Percentiles rank a stretch among this genome's conserved stretches.
phyloP scores from a whole-genome alignment of 37 sponge, comb jelly and placozoan genomes.

The Cliona cf. orientalis region DNA sequence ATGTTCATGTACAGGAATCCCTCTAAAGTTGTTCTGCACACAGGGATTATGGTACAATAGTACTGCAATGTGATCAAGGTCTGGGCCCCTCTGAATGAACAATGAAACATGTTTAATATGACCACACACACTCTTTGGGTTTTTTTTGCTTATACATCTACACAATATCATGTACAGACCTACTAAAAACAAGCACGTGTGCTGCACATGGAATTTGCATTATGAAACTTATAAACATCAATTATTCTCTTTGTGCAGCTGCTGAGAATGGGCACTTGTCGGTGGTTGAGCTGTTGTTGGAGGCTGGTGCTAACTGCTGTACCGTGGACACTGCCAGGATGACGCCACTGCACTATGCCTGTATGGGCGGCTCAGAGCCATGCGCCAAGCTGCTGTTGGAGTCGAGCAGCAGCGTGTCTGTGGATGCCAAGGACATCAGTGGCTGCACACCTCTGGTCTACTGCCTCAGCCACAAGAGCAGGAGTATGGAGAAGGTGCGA shows the following conservation, averaged over 20 bases:
- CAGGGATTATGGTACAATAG: too few relatives aligned
- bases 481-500: slow-evolving; percentile 26
- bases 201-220: too few relatives aligned
- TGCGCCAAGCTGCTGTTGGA: slow-evolving; percentile 27
- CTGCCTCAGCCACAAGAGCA: slow-evolving; percentile 49
- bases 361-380: slow-evolving; percentile 15
- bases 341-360: slow-evolving; percentile 56
- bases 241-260: slow-evolving; percentile 17
- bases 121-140: too few relatives aligned
- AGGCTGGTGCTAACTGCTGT: slow-evolving; percentile 6
- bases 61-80: too few relatives aligned
- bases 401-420: background rate
- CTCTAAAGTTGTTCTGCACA: too few relatives aligned
- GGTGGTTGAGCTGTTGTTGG: slow-evolving; percentile 19
- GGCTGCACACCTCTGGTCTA: slow-evolving; percentile 49
- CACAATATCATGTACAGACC: too few relatives aligned
- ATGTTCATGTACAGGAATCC: too few relatives aligned
- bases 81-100: too few relatives aligned
- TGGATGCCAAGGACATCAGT: slow-evolving; percentile 33
- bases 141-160: too few relatives aligned
- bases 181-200: too few relatives aligned
- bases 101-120: too few relatives aligned
- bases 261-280: slow-evolving; percentile 16
- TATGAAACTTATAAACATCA: too few relatives aligned
- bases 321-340: slow-evolving; percentile 34